Conservation (phyloP, 2,888 invertebrate species). For the Xestia rhomboidea region DNA sequence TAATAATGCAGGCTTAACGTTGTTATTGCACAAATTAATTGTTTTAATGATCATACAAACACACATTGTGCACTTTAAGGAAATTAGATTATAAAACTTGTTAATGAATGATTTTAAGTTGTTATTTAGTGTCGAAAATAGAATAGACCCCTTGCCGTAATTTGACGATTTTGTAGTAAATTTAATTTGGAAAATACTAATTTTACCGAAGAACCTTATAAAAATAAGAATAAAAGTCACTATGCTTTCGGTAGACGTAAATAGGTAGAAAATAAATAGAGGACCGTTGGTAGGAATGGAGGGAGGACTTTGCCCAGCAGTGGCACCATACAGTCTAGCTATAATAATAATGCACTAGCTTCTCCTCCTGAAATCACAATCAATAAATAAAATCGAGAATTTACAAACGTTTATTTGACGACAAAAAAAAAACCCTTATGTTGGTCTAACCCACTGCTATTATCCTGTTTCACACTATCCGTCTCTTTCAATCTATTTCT, state of each 20-base stretch:
- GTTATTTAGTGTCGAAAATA: neutral
- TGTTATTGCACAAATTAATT: constrained; percentile 31
- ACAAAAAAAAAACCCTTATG: too few species aligned
- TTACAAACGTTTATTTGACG: too few species aligned
- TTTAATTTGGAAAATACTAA: neutral
- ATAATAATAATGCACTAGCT: too few species aligned
- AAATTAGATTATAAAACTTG: constrained; percentile 18
- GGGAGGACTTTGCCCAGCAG: too few species aligned
- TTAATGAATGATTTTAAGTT: neutral
- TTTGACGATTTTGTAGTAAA: neutral
- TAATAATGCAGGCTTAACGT: constrained; percentile 30
- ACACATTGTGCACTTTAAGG: constrained; percentile 13
- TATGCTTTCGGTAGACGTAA: too few species aligned
- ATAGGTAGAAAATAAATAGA: too few species aligned
- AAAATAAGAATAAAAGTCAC: too few species aligned
- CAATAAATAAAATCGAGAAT: too few species aligned
- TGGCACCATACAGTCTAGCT: too few species aligned
- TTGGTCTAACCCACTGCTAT: neutral
- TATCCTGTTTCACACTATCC: neutral
- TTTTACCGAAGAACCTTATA: too few species aligned
- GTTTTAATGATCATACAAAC: constrained; percentile 24
- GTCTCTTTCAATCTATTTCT: neutral
- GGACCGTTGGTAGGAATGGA: too few species aligned
- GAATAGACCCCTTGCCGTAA: neutral
- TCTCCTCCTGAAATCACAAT: too few species aligned